A percentile compares a stretch with the other conserved stretches of the same genome.
These are phyloP conservation scores for Rhinogobio ventralis DNA, from an alignment of 2,797 vertebrate species.

Conservation along the genomic window DNA sequence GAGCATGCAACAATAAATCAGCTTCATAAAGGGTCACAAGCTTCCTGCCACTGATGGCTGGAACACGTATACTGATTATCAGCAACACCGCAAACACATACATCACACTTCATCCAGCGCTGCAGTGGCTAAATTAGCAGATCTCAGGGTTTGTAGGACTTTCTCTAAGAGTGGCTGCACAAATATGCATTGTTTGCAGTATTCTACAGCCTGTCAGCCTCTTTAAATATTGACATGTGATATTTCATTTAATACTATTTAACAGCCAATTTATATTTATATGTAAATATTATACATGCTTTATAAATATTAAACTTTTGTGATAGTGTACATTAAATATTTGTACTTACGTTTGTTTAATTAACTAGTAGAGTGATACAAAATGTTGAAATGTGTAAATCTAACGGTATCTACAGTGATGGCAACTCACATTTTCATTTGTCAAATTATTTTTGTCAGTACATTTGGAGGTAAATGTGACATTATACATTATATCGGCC, in stretches of 20 bases:
- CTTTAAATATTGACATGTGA: neutral
- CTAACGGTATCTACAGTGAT: neutral
- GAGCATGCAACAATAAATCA: slow-evolving; percentile 78
- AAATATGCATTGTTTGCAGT: slow-evolving; percentile 16
- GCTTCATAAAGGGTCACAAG: slow-evolving; percentile 73
- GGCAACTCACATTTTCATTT: neutral
- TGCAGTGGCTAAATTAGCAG: slow-evolving; percentile 14
- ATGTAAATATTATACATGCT: neutral
- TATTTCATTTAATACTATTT: neutral
- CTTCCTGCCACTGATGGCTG: slow-evolving; percentile 74
- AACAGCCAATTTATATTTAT: neutral
- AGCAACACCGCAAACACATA: slow-evolving; percentile 71
- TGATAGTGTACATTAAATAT: neutral
- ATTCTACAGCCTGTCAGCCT: slow-evolving; percentile 10
- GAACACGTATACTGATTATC: slow-evolving; percentile 74
- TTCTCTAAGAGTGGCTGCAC: slow-evolving; percentile 18
- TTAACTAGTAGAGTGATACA: neutral
- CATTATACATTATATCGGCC: neutral
- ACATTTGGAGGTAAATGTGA: neutral
- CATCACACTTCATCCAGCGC: slow-evolving; percentile 62
- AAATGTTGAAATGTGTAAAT: neutral
- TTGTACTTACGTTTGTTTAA: neutral
- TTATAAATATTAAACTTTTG: neutral
- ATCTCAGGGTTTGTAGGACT: slow-evolving; percentile 15
- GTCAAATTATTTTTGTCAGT: neutral